Base-by-base conservation (phyloP, 1,140 invertebrate genomes). In the Bombus pascuorum region DNA sequence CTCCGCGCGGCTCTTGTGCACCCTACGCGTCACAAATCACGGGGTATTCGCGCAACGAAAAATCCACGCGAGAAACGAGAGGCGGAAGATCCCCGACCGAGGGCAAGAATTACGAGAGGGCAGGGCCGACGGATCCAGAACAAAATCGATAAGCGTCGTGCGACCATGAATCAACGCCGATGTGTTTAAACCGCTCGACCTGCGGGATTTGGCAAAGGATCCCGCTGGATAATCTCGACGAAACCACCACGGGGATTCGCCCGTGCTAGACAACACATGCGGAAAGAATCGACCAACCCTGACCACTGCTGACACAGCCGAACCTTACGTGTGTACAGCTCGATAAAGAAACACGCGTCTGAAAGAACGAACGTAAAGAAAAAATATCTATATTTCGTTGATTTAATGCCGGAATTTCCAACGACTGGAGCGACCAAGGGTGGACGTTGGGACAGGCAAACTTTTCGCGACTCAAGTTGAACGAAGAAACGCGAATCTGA, bases 131-230 rank as follows among this genome's bases (percentile, higher is more conserved):
- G 59, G 83, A 71, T 73, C 34, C 53, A 80, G 76, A 47, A 65
- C 76, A 59, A 72, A 85, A 80, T 85, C 77, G 77, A 81, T 85
- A 70, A 81, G 53, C 66, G 62, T 80, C 66, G 77, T 37, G 34
- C 28, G 70, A 37, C 77, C 77, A 65, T 44, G 77, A 85, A 85
- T 85, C 77, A 79, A 57, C 42, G 47, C 34, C 66, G 83, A 81
- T 78, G 70, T 81, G 75, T 85, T 81, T 82, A 74, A 71, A 82
- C 71, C 76, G 70, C 66, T 34, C 39, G 75, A 68, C 53, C 70
- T 25, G 75, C 53, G 66, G 83, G 77, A 71, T 81, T 85, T 85
- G 76, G 70, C 53, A 66, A 81, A 73, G 77, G 68, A 65, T 80
- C 34, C 62, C 42, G 57, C 53, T 18, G 70, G 77, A 80, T 85